Base-by-base conservation (phyloP, 2,888 invertebrate species). In the Cephus spinipes region DNA sequence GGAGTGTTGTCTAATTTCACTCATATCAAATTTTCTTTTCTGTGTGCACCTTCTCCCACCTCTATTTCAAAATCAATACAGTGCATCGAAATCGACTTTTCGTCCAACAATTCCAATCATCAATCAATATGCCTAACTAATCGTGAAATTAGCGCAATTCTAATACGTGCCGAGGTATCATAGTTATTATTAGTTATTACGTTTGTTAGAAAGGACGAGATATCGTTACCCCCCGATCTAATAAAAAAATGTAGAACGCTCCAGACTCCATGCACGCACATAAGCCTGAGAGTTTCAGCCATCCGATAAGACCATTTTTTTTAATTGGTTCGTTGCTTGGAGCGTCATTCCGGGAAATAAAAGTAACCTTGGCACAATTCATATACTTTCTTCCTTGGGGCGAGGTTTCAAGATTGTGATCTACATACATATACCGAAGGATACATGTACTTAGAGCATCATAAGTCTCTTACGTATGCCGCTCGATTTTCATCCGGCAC, bases 341-440 rank as follows among this genome's bases (percentile, higher is more conserved):
- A 55, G 23, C 55, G 23, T 23, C 23, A 55, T 55, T 55, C 55
- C 55, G 55, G 55, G 55, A 55, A 55, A 71, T 33, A 23, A 31
- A 71, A 33, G 71, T 71, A 71, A 71, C 71, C 71, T 71, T 71
- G 71, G 71, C 71, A 71, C 71, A 31, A 12, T 71, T 71, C n/a
- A 23, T 33, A 9, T 23, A 71, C 71, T 71, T 71, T 71, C 71
- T 71, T 71, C 71, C 71, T 71, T 71, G 32, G 71, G 33, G 71
- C 71, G 71, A 71, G 12, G 71, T 71, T 71, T 71, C 31, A 71
- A 11, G 71, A 33, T 55, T 55, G 1, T 55, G 55, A 23, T 55
- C 23, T 55, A 55, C 15, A 23, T 55, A 40, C 1, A 40, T 40
- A 40, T 40, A 23, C 40, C 40, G 40, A 40, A 40, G 40, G 40